Evolutionary conservation across 2,113 vertebrate species (phyloP), one percentile per base, ranked within the genome.

Genomic region (Etheostoma spectabile): DNA sequence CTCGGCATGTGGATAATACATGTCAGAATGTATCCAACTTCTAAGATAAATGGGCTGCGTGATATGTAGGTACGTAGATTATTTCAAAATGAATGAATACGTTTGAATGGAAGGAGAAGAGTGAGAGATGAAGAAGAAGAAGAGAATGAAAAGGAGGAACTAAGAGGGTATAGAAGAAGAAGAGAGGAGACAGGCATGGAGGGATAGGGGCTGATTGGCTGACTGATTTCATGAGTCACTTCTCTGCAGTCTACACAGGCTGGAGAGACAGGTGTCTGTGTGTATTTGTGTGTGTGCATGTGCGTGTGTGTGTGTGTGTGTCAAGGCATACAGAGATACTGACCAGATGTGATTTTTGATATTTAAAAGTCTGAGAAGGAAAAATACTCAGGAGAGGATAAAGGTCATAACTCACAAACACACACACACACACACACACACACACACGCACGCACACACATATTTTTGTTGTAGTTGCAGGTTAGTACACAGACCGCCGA

Each of bases 201-300:
- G 76, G 53, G 48, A 68, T 5, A 24, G n/a, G 75, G 27, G 53
- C 66, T 69, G 77, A 77, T 63, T 73, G 77, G 63, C 57, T 24
- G 52, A 76, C 74, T 69, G 77, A 80, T 80, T 84, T 80, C 56
- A 87, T 80, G 77, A 77, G 62, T 74, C 85, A 87, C 68, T 60
- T 77, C 74, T 78, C 68, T 74, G 68, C 64, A 71, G 68, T 61
- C 24, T 13, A 42, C 10, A 57, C 55, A 71, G 60, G 45, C 52
- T 48, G 22, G 55, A 79, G 62, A 59, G 67, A 77, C 65, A 77
- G 78, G 69, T 85, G 79, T 55, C 22, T 70, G 52, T 64, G 63
- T 59, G 27, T 80, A 51, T 61, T 56, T 67, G 42, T 74, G 52
- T 70, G 49, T 55, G 49, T 52, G 55, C 21, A 56, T 67, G 70